Percentiles rank a stretch among this genome's conserved stretches.
Conservation (phyloP, 2,113 vertebrate genomes). For the Tyto alba region DNA sequence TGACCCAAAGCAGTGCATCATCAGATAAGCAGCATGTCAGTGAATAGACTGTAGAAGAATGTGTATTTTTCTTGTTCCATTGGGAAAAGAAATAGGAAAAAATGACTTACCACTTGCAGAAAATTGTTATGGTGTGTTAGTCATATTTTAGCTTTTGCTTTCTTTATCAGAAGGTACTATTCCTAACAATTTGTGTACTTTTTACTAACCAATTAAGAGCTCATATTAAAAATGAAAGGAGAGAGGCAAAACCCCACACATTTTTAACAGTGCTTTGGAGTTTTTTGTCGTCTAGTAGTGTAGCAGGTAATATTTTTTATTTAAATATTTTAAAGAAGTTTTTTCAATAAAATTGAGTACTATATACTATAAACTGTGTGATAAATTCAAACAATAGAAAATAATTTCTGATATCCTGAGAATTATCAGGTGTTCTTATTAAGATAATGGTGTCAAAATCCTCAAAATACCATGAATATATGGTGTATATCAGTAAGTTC, state of each 20-base stretch:
- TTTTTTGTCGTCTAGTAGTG: not conserved
- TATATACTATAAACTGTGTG: not conserved
- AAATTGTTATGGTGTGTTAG: not conserved
- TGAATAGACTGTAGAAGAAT: not conserved
- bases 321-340: not conserved
- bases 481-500: not conserved
- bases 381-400: not conserved
- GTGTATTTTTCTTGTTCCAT: not conserved
- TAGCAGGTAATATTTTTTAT: not conserved
- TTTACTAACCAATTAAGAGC: not conserved
- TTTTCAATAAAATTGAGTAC: not conserved
- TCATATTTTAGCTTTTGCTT: not conserved
- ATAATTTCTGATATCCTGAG: not conserved
- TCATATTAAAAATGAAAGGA: not conserved
- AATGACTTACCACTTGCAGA: not conserved
- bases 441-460: not conserved
- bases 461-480: not conserved
- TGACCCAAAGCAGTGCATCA: not conserved
- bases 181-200: not conserved
- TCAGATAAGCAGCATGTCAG: not conserved
- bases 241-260: not conserved
- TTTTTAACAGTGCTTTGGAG: not conserved
- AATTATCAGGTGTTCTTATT: not conserved
- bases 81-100: constrained; percentile 32
- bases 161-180: not conserved